Evolutionary conservation across 2,888 invertebrate genomes (phyloP), one percentile per base, ranked within the genome.

Genomic region (Cheilosia scutellata): DNA sequence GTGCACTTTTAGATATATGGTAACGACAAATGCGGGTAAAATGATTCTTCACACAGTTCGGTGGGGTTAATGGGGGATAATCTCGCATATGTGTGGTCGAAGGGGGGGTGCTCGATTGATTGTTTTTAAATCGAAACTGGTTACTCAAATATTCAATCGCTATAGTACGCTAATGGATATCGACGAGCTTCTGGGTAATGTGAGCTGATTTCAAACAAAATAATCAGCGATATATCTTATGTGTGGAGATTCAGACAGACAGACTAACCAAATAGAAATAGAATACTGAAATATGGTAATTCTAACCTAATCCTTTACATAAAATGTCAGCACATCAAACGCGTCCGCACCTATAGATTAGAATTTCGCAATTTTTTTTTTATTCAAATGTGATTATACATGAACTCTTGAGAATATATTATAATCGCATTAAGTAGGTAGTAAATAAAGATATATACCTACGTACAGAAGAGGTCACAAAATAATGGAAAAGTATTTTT

Each of bases 41-140:
- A 13, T 25, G 20, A 42, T 25, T 58, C 49, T 51, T 11, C 51
- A 29, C 29, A 74, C 37, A 27, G 62, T 13, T 16, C 37, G 44
- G 20, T n/a, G 51, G 55, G 44, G 49, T 2, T n/a, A 71, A 49
- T 3, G 16, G 27, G 5, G n/a, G 33, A 65, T 66, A 58, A 51
- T 58, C 47, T 65, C 33, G 49, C 65, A 20, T 58, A 42, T 55
- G 11, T 44, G 58, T 25, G 63, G 44, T 51, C 47, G 27, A 37
- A 70, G 27, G n/a, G 44, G 33, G 42, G 71, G 77, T 82, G 82
- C 65, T 53, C 7, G 11, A 72, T 77, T 65, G 77, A 82, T 77
- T 77, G 71, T 55, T 77, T 72, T 77, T 58, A 55, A 66, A 82
- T 76, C 58, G 76, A 68, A 57, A 20, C 65, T 31, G 2, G 9